A percentile compares a stretch with the other conserved stretches of the same genome.
Evolutionary conservation across 2,113 vertebrate species (phyloP).

Genomic region (Jaculus jaculus): DNA sequence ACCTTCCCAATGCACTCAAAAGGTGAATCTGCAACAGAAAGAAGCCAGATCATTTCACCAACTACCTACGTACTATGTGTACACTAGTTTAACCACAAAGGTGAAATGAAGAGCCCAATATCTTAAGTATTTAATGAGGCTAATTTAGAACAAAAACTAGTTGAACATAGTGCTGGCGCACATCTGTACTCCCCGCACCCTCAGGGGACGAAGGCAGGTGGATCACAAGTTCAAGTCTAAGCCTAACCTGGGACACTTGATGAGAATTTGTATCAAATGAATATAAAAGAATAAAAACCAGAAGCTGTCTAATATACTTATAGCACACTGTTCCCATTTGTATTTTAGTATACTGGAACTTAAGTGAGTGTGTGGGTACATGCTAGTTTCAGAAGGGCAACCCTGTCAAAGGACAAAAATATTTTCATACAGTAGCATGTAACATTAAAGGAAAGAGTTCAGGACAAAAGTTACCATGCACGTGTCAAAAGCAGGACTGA

Average conservation of each 20-base stretch:
- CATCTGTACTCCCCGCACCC: not conserved
- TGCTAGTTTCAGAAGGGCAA: constrained; percentile 72
- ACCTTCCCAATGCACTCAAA: not conserved
- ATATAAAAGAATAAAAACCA: not conserved
- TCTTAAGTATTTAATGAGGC: constrained; percentile 78
- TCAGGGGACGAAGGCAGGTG: not conserved
- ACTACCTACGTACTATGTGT: not conserved
- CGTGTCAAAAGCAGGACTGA: constrained; percentile 65
- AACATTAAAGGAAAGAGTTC: constrained; percentile 56
- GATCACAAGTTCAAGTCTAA: not conserved
- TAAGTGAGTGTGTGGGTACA: constrained; percentile 77
- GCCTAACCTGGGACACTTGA: not conserved
- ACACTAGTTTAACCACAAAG: not conserved
- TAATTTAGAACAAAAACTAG: constrained; percentile 71
- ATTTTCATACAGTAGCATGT: constrained; percentile 50
- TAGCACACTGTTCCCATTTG: constrained; percentile 71
- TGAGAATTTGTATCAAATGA: not conserved
- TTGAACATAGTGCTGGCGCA: not conserved
- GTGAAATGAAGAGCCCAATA: constrained; percentile 61
- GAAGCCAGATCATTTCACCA: not conserved
- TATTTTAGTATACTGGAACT: constrained; percentile 70
- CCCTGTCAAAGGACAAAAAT: constrained; percentile 75
- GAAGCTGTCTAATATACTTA: constrained; percentile 70
- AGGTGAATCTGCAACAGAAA: not conserved
- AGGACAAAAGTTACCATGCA: constrained; percentile 49